Percentiles rank a stretch among this genome's conserved stretches.
phyloP scores from a whole-genome alignment of 2,797 vertebrate genomes.

The Agapornis canus region DNA sequence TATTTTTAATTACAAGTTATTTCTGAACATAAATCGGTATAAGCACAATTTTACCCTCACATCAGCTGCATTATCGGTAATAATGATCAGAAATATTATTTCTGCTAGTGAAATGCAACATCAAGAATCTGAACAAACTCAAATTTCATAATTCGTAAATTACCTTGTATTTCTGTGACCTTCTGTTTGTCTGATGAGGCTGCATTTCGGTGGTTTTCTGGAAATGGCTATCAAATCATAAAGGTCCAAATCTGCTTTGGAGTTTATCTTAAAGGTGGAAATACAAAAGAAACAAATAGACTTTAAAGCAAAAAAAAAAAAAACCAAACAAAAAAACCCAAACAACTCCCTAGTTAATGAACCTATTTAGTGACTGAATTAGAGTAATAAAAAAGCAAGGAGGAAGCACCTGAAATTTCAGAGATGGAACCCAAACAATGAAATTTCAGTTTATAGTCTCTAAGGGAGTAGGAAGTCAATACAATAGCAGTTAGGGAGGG shows the following conservation, averaged over 20 bases:
- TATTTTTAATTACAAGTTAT: not conserved
- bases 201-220: not conserved
- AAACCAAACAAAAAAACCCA: not conserved
- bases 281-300: not conserved
- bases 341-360: not conserved
- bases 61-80: not conserved
- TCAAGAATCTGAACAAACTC: not conserved
- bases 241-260: not conserved
- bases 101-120: not conserved
- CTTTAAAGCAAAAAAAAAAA: not conserved
- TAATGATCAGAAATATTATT: not conserved
- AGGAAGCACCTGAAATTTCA: not conserved
- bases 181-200: not conserved
- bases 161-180: not conserved
- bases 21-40: not conserved
- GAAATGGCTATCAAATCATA: not conserved
- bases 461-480: accelerated
- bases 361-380: not conserved
- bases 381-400: not conserved
- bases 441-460: accelerated
- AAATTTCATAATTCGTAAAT: not conserved
- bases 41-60: accelerated
- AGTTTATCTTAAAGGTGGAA: not conserved
- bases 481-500: not conserved
- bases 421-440: accelerated